Evolutionary conservation across 2,888 invertebrate species (phyloP), one percentile per base, ranked within the genome.

Genomic region (Tipula lateralis): DNA sequence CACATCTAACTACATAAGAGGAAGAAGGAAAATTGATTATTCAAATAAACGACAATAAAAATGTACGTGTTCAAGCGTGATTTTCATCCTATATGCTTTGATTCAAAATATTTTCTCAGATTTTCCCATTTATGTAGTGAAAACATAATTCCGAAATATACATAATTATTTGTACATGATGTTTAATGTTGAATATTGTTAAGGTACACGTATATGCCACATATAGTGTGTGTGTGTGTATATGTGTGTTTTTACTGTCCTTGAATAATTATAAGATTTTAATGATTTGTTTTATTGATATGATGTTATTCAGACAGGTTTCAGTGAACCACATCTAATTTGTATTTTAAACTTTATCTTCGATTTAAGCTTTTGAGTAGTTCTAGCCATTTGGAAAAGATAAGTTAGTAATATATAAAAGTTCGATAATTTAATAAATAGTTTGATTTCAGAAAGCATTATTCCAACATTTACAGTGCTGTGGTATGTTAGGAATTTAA

Each of bases 41-140:
- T 66, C 66, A 66, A 66, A 66, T 66, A 66, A 66, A 66, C 66
- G 66, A 66, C 66, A 66, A 66, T 66, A 66, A 66, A 66, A 66
- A 66, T 66, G 66, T 66, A 66, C 66, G 66, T 66, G 66, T 66
- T 66, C 66, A 66, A 66, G 66, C 24, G 24, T 66, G 24, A 66
- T 66, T 66, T 66, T 66, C 66, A 24, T 24, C 24, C 24, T 66
- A 24, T 66, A 16, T 12, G 19, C 44, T 44, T 24, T 24, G 66
- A 19, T 66, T 24, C 24, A 7, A 66, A 66, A 66, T 66, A 66
- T 24, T 66, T 66, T 66, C 66, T 66, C 66, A 24, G 66, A 66
- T 66, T 44, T 39, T 39, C 1, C n/a, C 2, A 24, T 66, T 66
- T 24, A 2, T 24, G 24, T 24, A 66, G 24, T 66, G 66, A 66